Evolutionary conservation across 2,888 invertebrate species (phyloP), one percentile per base, ranked within the genome.

Genomic region (Hirtodrosophila confusa): DNA sequence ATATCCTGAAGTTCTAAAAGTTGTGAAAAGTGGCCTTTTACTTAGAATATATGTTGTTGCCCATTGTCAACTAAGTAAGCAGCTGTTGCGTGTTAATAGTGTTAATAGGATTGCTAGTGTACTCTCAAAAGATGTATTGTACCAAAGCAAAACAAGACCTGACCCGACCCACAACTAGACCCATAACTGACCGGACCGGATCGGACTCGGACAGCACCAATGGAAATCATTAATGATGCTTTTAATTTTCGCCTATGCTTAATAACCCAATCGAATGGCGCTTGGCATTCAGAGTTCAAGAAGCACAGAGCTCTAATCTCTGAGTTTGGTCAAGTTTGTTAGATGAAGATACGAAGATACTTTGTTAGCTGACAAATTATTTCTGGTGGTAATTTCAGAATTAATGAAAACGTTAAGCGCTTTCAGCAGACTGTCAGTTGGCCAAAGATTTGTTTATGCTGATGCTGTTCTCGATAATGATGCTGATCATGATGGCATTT

Each of bases 371-470:
- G 60, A 64, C 72, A 69, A 63, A 69, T 66, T 44, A 57, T 40
- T 31, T 60, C 39, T 41, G 50, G 35, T 47, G 54, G 51, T 58
- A 69, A 69, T 69, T 57, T 68, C 39, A 50, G 65, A 48, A 55
- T 67, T 77, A 82, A 82, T 82, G 80, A 78, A 79, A 84, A 77
- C 77, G 84, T 84, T 84, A 78, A 71, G 64, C 76, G 80, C 67
- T 80, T 78, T 83, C 80, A 80, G 64, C 78, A 68, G 71, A 68
- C 76, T 80, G 76, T 78, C 80, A 66, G 62, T 62, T 47, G 40
- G 40, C 54, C 48, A 60, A 49, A 44, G 48, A 47, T 54, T 45
- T 67, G 61, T 53, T 23, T 37, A 37, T 43, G 7, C 4, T 8
- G 27, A 44, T 37, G 29, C 36, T 45, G 11, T 27, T 53, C 51